Evolutionary conservation across 2,888 invertebrate genomes (phyloP), one percentile per base, ranked within the genome.

Genomic region (Spodoptera picta): DNA sequence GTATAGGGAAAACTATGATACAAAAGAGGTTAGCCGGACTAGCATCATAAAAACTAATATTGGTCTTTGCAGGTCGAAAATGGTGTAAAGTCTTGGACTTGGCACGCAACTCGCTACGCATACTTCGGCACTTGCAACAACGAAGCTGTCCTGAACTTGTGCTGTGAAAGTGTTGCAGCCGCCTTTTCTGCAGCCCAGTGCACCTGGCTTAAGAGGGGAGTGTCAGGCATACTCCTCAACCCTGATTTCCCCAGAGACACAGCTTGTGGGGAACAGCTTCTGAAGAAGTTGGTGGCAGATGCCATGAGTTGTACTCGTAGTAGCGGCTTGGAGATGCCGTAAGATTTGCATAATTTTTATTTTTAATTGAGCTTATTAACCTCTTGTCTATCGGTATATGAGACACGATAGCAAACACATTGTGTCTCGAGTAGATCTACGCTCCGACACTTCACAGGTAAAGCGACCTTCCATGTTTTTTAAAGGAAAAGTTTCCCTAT

Each of bases 131-230:
- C 83, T 1, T 54, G 57, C 2, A 83, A 87, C 71, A 84, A 85
- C 23, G 92, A 90, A 55, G 87, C 89, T 1, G 0, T 91, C 0
- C 53, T 94, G 2, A 91, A 94, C 75, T 80, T 93, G 0, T 94
- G 94, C 64, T 93, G 92, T 0, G 87, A 90, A 14, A 78, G 70
- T 12, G 75, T 88, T 0, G 71, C 67, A 3, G 88, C 87, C 0
- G 86, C 88, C n/a, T 51, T 94, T 12, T 83, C 89, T 0, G 79
- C 83, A 19, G 86, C 85, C 0, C 90, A 89, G 60, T 94, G 94
- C 56, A 69, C 83, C 9, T 94, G 94, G 94, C 61, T 93, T 9
- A 85, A 89, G 45, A 82, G 89, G 57, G 93, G 93, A 11, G 83
- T 87, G 0, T 62, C 87, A 1, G 94, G 94, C 6, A 69, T 93